Base-by-base conservation (phyloP, 2,113 vertebrate genomes). In the Silurus meridionalis region DNA sequence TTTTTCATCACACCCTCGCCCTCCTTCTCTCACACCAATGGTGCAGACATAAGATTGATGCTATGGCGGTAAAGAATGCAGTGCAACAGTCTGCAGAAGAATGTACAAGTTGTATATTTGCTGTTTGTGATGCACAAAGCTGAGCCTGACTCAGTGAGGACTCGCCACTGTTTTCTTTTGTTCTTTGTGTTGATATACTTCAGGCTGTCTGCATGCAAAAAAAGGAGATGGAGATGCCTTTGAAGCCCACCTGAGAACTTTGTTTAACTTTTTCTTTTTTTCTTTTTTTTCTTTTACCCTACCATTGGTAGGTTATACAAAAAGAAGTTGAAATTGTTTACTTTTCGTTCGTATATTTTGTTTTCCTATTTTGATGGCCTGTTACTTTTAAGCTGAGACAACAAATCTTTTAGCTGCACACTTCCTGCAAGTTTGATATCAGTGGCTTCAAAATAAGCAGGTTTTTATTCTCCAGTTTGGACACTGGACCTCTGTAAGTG, bases 211-310 rank as follows among this genome's bases (percentile, higher is more conserved):
- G 84, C 15, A 15, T 60, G 58, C 60, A 77, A 64, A 60, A 78
- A 63, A 55, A 74, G 28, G 25, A 66, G 57, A 89, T 63, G 23
- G 64, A 66, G 28, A 50, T 78, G 69, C 28, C 80, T 87, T 89
- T 87, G 86, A 87, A 78, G 61, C 61, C 79, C 85, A 89, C 77
- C 64, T 50, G 79, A 89, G 66, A 75, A 84, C 69, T 89, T 57
- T 53, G 13, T 78, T 87, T 61, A 60, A 10, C n/a, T 83, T 52
- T 52, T 63, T 71, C n/a, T 78, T 21, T 75, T 71, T 60, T 83
- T 75, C 28, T 9, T 13, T 17, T 61, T 53, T 14, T 53, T 6
- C 86, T 81, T 82, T 85, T 79, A 83, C 63, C 57, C 83, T 82
- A 14, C 55, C 23, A 11, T 53, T 60, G 13, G 78, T 55, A 28